phyloP scores from a whole-genome alignment of 2,797 vertebrate genomes.

The Bucorvus abyssinicus region DNA sequence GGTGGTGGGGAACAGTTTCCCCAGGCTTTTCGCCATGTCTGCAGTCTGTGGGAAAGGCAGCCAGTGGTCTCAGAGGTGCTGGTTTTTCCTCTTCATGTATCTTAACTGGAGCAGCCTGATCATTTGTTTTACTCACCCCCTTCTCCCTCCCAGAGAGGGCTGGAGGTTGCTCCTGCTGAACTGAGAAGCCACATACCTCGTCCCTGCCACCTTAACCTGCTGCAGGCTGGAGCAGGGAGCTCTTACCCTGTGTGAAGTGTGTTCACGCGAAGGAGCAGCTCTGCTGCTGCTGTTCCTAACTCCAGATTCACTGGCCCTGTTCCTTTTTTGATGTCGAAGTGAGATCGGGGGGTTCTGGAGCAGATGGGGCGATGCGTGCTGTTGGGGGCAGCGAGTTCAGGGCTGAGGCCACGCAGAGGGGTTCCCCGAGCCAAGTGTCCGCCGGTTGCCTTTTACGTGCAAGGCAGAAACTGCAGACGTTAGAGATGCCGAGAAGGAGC shows the following conservation, averaged over 20 bases:
- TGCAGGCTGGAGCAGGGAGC: background rate
- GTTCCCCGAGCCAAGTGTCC: background rate
- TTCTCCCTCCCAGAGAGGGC: background rate
- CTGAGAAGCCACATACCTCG: fast-evolving
- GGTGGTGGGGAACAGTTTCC: background rate
- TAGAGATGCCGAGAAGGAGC: background rate
- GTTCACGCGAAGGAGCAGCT: background rate
- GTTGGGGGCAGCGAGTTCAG: background rate
- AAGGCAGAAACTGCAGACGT: background rate
- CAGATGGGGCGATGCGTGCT: background rate
- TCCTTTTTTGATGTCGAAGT: background rate
- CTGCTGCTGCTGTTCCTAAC: background rate
- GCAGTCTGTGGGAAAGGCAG: background rate
- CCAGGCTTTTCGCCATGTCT: background rate
- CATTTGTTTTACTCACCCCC: background rate
- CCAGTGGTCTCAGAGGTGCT: background rate
- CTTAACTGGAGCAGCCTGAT: background rate
- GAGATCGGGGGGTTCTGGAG: background rate
- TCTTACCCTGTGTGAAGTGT: background rate
- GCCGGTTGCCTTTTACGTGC: background rate
- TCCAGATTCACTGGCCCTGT: background rate
- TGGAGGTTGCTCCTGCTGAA: background rate
- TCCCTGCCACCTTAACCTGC: background rate
- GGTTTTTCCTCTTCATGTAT: background rate
- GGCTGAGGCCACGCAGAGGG: no score